Conservation (phyloP, 2,888 invertebrate species). For the Cartodere bifasciata region DNA sequence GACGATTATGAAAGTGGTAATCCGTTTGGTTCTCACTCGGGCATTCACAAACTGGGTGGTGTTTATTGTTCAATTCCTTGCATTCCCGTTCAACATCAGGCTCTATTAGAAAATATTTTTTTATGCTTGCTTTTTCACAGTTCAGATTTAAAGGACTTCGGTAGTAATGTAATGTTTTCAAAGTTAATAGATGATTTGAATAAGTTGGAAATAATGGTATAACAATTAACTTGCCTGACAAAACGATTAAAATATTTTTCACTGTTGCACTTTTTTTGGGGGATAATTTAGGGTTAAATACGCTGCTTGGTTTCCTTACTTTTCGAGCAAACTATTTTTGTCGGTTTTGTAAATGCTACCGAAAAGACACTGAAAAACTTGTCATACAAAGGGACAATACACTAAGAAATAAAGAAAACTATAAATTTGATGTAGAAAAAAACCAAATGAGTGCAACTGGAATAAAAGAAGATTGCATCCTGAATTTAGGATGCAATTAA, state of each 20-base stretch:
- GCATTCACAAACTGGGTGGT: slow-evolving; percentile 17
- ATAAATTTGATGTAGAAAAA: slow-evolving; percentile 8
- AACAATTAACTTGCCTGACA: too few relatives aligned
- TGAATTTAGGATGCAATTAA: slow-evolving; percentile 11
- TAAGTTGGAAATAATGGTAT: too few relatives aligned
- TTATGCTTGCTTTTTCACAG: slow-evolving; percentile 17
- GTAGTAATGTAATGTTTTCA: slow-evolving; percentile 17
- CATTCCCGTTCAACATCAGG: slow-evolving; percentile 12
- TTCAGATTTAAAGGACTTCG: slow-evolving; percentile 19
- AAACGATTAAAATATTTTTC: slow-evolving; percentile 13
- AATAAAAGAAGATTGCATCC: slow-evolving; percentile 13
- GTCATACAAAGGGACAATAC: too few relatives aligned
- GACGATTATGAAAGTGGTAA: slow-evolving; percentile 19
- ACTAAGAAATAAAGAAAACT: too few relatives aligned
- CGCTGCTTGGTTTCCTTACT: slow-evolving; percentile 14
- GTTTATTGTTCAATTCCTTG: slow-evolving; percentile 15
- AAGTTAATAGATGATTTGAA: slow-evolving; percentile 17
- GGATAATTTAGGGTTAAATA: slow-evolving; percentile 16
- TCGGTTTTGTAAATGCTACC: slow-evolving; percentile 10
- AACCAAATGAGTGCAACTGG: slow-evolving; percentile 11
- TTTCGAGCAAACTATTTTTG: slow-evolving; percentile 14
- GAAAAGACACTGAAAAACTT: slow-evolving; percentile 5
- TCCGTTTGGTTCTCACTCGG: slow-evolving; percentile 16
- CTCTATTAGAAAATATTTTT: slow-evolving; percentile 15
- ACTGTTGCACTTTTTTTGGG: slow-evolving; percentile 12